Percentiles rank a stretch among this genome's conserved stretches.
Evolutionary conservation across 2,113 vertebrate genomes (phyloP).

Genomic region (Lagopus muta): DNA sequence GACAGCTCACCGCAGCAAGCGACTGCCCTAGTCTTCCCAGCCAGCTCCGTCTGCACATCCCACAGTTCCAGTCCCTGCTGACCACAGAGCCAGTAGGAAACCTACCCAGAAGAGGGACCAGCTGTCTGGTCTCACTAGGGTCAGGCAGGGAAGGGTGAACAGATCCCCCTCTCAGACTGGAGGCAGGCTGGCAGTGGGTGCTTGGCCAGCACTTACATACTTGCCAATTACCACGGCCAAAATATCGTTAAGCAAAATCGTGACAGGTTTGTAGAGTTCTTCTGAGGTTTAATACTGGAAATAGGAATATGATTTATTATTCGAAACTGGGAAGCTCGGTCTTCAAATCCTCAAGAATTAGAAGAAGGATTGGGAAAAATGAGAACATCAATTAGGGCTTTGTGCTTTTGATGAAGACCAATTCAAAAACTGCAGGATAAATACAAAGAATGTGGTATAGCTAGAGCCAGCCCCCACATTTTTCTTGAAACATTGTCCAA

Average conservation of each 20-base stretch:
- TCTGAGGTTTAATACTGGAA: background rate
- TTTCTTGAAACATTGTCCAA: background rate
- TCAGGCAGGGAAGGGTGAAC: background rate
- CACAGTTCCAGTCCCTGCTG: background rate
- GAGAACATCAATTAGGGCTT: background rate
- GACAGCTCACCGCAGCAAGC: background rate
- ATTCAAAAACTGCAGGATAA: background rate
- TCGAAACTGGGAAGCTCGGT: background rate
- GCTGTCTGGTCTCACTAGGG: rapidly evolving
- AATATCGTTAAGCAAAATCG: background rate
- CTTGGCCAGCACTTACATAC: rapidly evolving
- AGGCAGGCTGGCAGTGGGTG: rapidly evolving
- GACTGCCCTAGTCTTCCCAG: rapidly evolving
- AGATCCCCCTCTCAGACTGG: conserved; percentile 17
- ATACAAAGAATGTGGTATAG: background rate
- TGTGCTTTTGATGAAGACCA: background rate
- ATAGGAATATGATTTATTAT: background rate
- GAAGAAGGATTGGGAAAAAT: background rate
- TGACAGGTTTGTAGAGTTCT: background rate
- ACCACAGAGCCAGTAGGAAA: background rate
- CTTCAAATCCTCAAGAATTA: background rate
- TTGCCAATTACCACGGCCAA: background rate
- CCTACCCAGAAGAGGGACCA: rapidly evolving
- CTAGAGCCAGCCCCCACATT: background rate
- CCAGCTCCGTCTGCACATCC: background rate